These are phyloP conservation scores for Ditylenchus weischeri DNA, from an alignment of 2,888 invertebrate genomes.

Conservation along the genomic window DNA sequence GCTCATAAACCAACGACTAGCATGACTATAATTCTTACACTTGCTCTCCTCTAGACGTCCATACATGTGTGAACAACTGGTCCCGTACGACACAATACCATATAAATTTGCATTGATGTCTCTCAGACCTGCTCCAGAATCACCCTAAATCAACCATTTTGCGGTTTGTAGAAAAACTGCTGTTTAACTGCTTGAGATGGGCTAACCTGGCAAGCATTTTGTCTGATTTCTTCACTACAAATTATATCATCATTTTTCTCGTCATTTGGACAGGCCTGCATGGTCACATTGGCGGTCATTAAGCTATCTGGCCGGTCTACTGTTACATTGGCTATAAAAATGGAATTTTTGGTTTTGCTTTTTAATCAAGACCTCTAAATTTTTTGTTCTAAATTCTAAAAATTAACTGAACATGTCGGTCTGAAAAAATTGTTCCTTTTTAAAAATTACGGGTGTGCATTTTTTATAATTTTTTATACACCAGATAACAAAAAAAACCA, in stretches of 20 bases:
- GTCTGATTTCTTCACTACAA: not conserved
- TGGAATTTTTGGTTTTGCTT: not conserved
- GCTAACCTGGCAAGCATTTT: conserved; percentile 3
- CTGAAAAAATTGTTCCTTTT: too few species aligned
- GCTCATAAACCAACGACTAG: too few species aligned
- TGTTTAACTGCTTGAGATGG: too few species aligned
- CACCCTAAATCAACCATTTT: not conserved
- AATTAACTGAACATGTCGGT: too few species aligned
- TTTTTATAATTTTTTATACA: too few species aligned
- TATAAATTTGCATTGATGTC: not conserved
- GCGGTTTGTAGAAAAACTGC: too few species aligned
- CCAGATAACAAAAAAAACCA: too few species aligned
- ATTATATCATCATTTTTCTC: conserved; percentile 6
- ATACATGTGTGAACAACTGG: conserved; percentile 8
- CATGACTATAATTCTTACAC: too few species aligned
- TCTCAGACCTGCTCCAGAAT: not conserved
- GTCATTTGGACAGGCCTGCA: not conserved
- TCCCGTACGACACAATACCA: conserved; percentile 2
- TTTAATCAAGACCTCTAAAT: not conserved
- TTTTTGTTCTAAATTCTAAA: too few species aligned
- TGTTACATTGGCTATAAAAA: not conserved
- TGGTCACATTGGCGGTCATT: conserved; percentile 5
- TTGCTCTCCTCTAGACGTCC: not conserved
- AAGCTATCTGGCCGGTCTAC: not conserved
- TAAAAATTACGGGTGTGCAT: too few species aligned